These are phyloP conservation scores for Crocidura indochinensis DNA, from an alignment of 2,797 vertebrate genomes.

Conservation along the genomic window DNA sequence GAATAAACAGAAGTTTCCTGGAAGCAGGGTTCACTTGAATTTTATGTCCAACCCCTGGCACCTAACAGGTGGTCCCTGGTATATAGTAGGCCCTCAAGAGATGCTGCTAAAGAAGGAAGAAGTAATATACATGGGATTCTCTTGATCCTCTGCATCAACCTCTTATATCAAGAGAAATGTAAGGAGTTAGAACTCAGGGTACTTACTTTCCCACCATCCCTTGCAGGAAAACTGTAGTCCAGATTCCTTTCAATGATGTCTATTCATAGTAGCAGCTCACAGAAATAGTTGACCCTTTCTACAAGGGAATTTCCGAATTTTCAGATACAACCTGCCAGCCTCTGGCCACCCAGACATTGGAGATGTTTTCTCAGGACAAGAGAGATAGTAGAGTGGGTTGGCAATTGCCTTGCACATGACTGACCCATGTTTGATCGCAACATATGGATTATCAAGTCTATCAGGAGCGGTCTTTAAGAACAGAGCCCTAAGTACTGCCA, in stretches of 20 bases:
- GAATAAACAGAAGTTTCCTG: background rate
- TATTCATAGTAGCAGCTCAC: no score
- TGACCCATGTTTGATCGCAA: no score
- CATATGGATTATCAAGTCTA: no score
- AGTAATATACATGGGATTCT: background rate
- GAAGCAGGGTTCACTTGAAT: background rate
- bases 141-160: background rate
- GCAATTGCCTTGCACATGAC: no score
- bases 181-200: background rate
- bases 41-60: background rate
- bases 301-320: background rate
- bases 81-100: background rate
- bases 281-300: no score
- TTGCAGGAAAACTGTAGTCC: background rate
- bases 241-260: no score
- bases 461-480: no score
- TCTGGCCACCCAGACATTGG: background rate
- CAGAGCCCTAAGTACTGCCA: no score
- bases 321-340: background rate
- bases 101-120: background rate
- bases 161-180: slow-evolving; percentile 17
- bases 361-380: no score
- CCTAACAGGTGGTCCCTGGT: background rate
- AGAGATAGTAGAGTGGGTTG: no score
- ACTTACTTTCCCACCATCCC: background rate